Evolutionary conservation across 2,888 invertebrate genomes (phyloP), one percentile per base, ranked within the genome.

Genomic region (Melinopterus prodromus): DNA sequence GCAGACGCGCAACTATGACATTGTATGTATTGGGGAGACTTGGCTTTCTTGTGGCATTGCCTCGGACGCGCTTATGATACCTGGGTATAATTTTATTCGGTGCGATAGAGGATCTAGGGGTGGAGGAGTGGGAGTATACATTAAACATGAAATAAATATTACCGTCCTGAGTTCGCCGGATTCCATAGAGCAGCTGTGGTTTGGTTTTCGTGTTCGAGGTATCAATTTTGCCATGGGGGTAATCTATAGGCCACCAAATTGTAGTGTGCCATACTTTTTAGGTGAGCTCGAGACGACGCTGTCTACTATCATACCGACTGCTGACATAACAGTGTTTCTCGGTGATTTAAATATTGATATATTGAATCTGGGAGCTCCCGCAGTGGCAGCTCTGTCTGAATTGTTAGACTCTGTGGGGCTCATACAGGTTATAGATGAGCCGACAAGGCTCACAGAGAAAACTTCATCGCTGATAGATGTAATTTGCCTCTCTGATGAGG

Each of bases 121-220:
- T 14, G 16, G 72, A 4, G 72, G 16, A 2, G 72, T 72, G 6
- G 72, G 72, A 16, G 26, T 14, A 14, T 72, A 72, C 16, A 9
- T 72, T 6, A 72, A 36, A 16, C 0, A 35, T 6, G 36, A 72
- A 35, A 14, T 72, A 35, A 14, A 72, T 16, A 35, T 14, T 72
- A n/a, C 72, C 6, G 72, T 6, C 16, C 16, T 72, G 16, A n/a
- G 4, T 14, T 5, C 72, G 6, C 36, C 72, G 26, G 72, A 16
- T 2, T 72, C 72, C 14, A 72, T 72, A 16, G 72, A 72, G 16
- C 72, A 72, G 36, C 16, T 72, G 36, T 72, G 72, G 72, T 6
- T 72, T 26, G 26, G 16, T 6, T 14, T 72, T 72, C 35, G 72
- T 12, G 53, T 53, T 53, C 1, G 12, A 6, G 53, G 53, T 53